A percentile compares a stretch with the other conserved stretches of the same genome.
Conservation (phyloP, 2,797 vertebrate genomes). For the Epinephelus awoara region DNA sequence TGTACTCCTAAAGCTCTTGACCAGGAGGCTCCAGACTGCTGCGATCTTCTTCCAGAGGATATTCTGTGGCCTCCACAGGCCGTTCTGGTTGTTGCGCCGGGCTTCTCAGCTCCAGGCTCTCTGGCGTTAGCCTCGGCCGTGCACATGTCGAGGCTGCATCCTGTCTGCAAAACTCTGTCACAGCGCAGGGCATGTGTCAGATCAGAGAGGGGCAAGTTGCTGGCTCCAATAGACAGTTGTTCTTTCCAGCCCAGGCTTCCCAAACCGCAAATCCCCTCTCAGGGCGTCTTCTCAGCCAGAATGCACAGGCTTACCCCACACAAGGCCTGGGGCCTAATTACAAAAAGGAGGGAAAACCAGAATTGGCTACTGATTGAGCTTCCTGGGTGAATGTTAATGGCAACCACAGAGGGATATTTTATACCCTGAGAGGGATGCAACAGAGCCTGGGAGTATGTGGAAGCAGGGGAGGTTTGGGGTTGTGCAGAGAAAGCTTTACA, state of each 20-base stretch:
- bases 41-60: constrained; percentile 68
- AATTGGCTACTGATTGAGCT: constrained; percentile 82
- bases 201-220: constrained; percentile 75
- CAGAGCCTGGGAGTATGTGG: constrained; percentile 48
- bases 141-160: constrained; percentile 65
- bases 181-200: constrained; percentile 75
- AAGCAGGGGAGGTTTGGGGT: constrained; percentile 30
- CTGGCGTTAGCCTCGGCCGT: constrained; percentile 55
- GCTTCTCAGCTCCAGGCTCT: constrained; percentile 55
- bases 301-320: constrained; percentile 79
- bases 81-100: constrained; percentile 50
- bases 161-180: constrained; percentile 70
- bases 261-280: constrained; percentile 82
- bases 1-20: constrained; percentile 66
- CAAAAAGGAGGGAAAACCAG: constrained; percentile 71
- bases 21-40: constrained; percentile 77
- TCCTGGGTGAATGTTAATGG: constrained; percentile 83
- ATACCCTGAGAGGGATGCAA: constrained; percentile 68
- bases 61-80: constrained; percentile 55
- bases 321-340: constrained; percentile 76
- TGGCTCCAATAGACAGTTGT: constrained; percentile 76
- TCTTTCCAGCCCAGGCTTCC: constrained; percentile 78
- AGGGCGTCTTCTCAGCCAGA: constrained; percentile 80
- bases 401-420: constrained; percentile 78
- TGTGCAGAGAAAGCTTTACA: constrained; percentile 56